Conservation (phyloP, 2,113 vertebrate species). For the Proterorhinus semilunaris region DNA sequence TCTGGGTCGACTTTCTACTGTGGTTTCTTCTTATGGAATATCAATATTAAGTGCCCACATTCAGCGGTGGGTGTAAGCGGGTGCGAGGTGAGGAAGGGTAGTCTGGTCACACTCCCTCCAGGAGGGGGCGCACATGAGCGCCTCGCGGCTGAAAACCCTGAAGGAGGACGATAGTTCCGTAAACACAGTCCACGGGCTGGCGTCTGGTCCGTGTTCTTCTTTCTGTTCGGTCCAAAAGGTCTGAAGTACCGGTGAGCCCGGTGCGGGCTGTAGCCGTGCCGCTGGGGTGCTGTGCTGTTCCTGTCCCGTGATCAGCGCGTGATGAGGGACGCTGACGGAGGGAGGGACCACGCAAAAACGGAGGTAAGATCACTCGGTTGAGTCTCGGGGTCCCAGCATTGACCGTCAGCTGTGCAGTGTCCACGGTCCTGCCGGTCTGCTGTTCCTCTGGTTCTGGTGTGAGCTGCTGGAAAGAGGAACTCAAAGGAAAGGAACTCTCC, state of each 20-base stretch:
- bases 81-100: too few species aligned
- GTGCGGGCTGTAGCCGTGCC: neutral
- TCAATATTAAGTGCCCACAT: too few species aligned
- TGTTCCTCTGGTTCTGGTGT: too few species aligned
- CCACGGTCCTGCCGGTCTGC: too few species aligned
- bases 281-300: neutral
- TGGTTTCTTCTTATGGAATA: too few species aligned
- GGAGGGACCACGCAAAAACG: neutral
- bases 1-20: too few species aligned
- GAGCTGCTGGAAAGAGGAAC: too few species aligned
- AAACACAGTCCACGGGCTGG: neutral
- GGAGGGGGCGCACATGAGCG: neutral
- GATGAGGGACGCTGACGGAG: neutral
- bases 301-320: neutral
- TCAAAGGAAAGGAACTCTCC: too few species aligned
- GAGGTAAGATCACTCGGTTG: neutral
- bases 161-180: neutral
- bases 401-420: too few species aligned
- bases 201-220: neutral
- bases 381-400: neutral
- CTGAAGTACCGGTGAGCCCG: neutral
- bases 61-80: too few species aligned
- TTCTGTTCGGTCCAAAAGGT: neutral
- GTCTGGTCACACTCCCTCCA: neutral
- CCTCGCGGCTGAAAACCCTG: neutral